These are phyloP conservation scores for Ammodytes marinus DNA, from an alignment of 2,113 vertebrate species.

Conservation along the genomic window DNA sequence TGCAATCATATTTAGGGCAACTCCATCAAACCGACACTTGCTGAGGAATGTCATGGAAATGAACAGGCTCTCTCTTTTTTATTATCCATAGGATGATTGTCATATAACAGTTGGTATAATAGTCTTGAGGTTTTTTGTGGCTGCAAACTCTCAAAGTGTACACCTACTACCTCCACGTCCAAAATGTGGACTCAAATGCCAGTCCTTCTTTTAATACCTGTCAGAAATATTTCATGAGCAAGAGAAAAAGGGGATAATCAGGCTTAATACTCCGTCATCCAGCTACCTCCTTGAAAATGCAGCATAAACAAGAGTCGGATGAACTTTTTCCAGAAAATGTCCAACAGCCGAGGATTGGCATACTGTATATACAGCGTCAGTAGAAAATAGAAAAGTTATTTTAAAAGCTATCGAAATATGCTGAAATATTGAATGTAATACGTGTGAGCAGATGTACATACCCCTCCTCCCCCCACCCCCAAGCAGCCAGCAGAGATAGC, in stretches of 20 bases:
- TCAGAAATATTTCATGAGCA: slow-evolving; percentile 45
- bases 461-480: not conserved
- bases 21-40: slow-evolving; percentile 24
- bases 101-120: slow-evolving; percentile 16
- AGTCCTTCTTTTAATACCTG: slow-evolving; percentile 56
- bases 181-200: slow-evolving; percentile 49
- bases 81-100: slow-evolving; percentile 55
- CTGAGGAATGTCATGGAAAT: slow-evolving; percentile 65
- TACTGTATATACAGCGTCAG: not conserved
- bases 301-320: slow-evolving; percentile 17
- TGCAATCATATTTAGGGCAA: slow-evolving; percentile 54
- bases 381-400: slow-evolving; percentile 6
- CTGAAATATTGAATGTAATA: slow-evolving; percentile 5
- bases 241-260: slow-evolving; percentile 45
- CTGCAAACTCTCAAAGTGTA: slow-evolving; percentile 45
- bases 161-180: slow-evolving; percentile 20
- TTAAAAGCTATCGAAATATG: slow-evolving; percentile 16
- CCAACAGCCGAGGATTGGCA: not conserved
- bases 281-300: slow-evolving; percentile 40
- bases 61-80: slow-evolving; percentile 44
- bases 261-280: slow-evolving; percentile 30
- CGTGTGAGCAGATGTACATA: slow-evolving; percentile 35
- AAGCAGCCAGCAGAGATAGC: slow-evolving; percentile 36
- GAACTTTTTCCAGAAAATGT: slow-evolving; percentile 1
- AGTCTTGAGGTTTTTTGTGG: slow-evolving; percentile 40